A percentile compares a stretch with the other conserved stretches of the same genome.
Conservation (phyloP, 2,797 vertebrate genomes). For the Mareca penelope region DNA sequence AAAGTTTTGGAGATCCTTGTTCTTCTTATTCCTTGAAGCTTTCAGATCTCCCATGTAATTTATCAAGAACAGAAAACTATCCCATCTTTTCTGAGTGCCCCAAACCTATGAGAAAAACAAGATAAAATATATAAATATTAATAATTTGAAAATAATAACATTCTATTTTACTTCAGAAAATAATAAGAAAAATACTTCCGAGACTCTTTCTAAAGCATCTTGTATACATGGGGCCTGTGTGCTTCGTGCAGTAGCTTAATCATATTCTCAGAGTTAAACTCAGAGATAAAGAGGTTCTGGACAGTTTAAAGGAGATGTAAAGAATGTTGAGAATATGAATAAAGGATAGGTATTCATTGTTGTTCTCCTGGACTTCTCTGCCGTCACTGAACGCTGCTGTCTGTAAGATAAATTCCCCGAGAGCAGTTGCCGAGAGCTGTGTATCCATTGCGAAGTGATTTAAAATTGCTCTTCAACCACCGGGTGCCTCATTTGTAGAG, state of each 20-base stretch:
- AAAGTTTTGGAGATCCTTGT: background rate
- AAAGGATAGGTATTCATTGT: constrained; percentile 28
- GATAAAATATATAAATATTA: background rate
- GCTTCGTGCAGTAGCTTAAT: background rate
- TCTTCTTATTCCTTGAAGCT: background rate
- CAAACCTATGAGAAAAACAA: background rate
- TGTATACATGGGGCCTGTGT: background rate
- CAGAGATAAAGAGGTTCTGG: background rate
- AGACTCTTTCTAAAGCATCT: background rate
- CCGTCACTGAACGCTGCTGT: background rate
- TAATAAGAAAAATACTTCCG: background rate
- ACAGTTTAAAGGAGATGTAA: constrained; percentile 48
- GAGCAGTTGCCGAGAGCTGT: constrained; percentile 22
- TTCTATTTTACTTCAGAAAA: background rate
- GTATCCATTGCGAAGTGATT: constrained; percentile 33
- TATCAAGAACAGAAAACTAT: background rate
- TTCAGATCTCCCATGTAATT: background rate
- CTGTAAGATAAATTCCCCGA: constrained; percentile 27
- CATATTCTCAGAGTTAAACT: constrained; percentile 13
- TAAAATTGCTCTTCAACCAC: constrained; percentile 43
- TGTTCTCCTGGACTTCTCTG: constrained; percentile 36
- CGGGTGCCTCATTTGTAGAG: constrained; percentile 38
- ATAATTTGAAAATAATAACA: background rate
- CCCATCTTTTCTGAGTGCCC: background rate
- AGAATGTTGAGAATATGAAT: constrained; percentile 39